Base-by-base conservation (phyloP, 2,797 vertebrate genomes). In the Pangasius mekongensis region DNA sequence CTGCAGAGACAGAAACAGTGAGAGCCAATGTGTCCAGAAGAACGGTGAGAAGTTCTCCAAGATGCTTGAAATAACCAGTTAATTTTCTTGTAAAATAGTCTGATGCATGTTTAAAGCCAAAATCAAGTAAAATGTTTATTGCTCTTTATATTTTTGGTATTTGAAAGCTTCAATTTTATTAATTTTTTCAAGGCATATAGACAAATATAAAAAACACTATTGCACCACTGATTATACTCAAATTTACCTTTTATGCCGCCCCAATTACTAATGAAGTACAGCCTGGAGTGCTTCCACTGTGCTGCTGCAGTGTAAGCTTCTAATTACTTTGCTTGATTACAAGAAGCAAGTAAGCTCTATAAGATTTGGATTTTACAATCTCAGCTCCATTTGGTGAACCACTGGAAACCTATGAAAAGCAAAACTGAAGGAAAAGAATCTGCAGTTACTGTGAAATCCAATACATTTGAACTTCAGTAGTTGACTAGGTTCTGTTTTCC, bases 391-490 rank as follows among this genome's bases (percentile, higher is more conserved):
- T 87, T 52, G 86, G 30, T 43, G 47, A 56, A 47, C 30, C 81
- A 27, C 67, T 64, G 22, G 58, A 84, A 39, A 10, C 14, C 43
- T 30, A 39, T n/a, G 30, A 60, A 52, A 84, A 84, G 62, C 84
- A 52, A 16, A 36, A 62, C 43, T n/a, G 27, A 52, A 73, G 33
- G 54, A 82, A 87, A 54, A 66, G 58, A 47, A 39, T 77, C 16
- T 33, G 73, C 43, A 76, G 56, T 84, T 36, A 39, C 18, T 58
- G 87, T 84, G 87, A 86, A 91, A 90, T 85, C 49, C 76, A 80
- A 56, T 80, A 33, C 76, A 9, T 56, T 56, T 56, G 52, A 56
- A 54, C 76, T 56, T 80, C n/a, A 80, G 2, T 56, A 10, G n/a
- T 56, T 56, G 18, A 33, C n/a, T 54, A 78, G 76, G 33, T 77